phyloP scores from a whole-genome alignment of 2,888 invertebrate species.

The Hipparchia sbordonii region DNA sequence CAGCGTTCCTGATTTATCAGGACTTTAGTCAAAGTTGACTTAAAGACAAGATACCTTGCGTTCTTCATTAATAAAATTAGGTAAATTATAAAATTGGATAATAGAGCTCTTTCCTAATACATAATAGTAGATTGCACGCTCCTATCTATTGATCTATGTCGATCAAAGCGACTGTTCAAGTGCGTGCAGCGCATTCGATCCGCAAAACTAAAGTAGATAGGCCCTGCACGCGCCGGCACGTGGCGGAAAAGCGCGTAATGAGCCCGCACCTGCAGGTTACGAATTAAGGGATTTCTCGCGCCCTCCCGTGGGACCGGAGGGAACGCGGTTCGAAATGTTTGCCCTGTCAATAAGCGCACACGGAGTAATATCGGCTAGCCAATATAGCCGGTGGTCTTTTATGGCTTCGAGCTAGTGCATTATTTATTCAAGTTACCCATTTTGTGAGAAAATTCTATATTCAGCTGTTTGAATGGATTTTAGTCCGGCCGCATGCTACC shows the following conservation, averaged over 20 bases:
- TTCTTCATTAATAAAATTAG: too few relatives aligned
- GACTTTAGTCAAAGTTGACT: too few relatives aligned
- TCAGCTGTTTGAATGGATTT: background rate
- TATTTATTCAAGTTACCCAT: constrained; percentile 33
- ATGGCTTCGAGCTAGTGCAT: constrained; percentile 35
- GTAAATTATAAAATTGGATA: too few relatives aligned
- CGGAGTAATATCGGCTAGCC: constrained; percentile 64
- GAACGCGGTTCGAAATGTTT: constrained; percentile 62
- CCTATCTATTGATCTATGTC: constrained; percentile 48
- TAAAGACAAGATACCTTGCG: too few relatives aligned
- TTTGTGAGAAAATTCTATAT: constrained; percentile 1
- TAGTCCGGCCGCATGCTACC: too few relatives aligned
- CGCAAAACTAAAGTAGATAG: constrained; percentile 58
- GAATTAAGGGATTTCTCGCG: constrained; percentile 82
- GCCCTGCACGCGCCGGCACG: constrained; percentile 72
- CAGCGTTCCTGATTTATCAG: too few relatives aligned
- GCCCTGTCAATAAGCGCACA: constrained; percentile 68
- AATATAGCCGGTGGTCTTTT: constrained; percentile 46
- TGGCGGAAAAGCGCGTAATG: constrained; percentile 77
- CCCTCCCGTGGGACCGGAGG: constrained; percentile 79
- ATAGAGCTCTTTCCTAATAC: background rate
- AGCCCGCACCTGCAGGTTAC: constrained; percentile 78
- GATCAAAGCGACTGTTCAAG: constrained; percentile 59
- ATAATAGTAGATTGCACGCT: constrained; percentile 35
- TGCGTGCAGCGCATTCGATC: constrained; percentile 60